Evolutionary conservation across 2,797 vertebrate species (phyloP).

Genomic region (Urosaurus nigricauda): DNA sequence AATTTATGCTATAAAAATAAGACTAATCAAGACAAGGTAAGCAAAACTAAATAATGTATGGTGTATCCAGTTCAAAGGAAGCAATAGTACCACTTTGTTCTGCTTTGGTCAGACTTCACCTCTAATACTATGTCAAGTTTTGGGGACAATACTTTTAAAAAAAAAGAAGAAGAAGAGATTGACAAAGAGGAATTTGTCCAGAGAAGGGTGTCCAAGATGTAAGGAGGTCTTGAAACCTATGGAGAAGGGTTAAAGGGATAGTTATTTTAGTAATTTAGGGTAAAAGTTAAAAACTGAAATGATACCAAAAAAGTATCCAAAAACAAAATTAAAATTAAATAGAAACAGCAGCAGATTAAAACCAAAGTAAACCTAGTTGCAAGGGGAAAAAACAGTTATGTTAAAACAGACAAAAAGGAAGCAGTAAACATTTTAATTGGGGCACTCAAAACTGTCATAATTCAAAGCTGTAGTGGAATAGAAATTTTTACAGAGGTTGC

Average conservation of each 20-base stretch:
- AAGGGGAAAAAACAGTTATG: neutral
- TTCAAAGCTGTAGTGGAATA: slow-evolving; percentile 9
- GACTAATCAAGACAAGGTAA: slow-evolving; percentile 93
- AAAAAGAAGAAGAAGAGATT: too few species aligned
- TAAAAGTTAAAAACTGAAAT: neutral
- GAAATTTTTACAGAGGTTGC: neutral
- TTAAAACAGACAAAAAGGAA: neutral
- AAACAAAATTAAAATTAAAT: neutral
- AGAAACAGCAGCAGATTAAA: neutral
- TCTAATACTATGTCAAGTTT: too few species aligned
- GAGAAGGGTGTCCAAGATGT: too few species aligned
- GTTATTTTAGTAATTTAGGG: neutral
- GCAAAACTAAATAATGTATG: neutral
- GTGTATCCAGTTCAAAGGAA: neutral
- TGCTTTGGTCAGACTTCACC: too few species aligned
- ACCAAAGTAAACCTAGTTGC: neutral
- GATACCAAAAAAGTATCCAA: neutral
- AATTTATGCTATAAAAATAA: slow-evolving; percentile 90
- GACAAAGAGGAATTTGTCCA: too few species aligned
- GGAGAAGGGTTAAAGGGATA: too few species aligned
- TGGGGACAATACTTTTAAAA: too few species aligned
- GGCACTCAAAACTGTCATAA: slow-evolving; percentile 28
- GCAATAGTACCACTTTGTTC: too few species aligned
- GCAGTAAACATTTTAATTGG: slow-evolving; percentile 2
- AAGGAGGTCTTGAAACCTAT: too few species aligned